Conservation (phyloP, 2,888 invertebrate genomes). For the Lycocerus yunnanus region DNA sequence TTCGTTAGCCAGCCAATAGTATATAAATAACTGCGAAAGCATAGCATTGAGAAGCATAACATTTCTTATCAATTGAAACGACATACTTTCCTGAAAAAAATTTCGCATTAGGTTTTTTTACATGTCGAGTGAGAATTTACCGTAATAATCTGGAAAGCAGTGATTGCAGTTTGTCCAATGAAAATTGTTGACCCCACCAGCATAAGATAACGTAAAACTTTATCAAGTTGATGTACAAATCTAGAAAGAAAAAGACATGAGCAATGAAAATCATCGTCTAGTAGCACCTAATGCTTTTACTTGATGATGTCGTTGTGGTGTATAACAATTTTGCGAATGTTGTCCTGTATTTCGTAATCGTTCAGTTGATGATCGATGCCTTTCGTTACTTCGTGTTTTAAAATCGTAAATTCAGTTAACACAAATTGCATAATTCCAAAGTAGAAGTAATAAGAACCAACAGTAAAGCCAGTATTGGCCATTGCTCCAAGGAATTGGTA, state of each 20-base stretch:
- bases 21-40: no score
- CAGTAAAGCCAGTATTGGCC: slow-evolving; percentile 25
- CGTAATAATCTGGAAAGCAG: slow-evolving; percentile 39
- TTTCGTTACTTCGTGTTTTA: slow-evolving; percentile 22
- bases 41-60: no score
- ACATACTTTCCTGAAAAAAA: no score
- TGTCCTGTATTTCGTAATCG: neutral
- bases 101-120: no score
- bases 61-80: no score
- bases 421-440: slow-evolving; percentile 33
- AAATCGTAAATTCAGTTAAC: slow-evolving; percentile 32
- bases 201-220: slow-evolving; percentile 38
- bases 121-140: slow-evolving; percentile 12
- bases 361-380: neutral
- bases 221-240: slow-evolving; percentile 18
- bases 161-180: slow-evolving; percentile 38
- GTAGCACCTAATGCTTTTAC: neutral
- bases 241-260: neutral
- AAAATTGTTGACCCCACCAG: slow-evolving; percentile 41
- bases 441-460: no score
- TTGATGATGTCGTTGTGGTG: neutral
- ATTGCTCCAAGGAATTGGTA: slow-evolving; percentile 25
- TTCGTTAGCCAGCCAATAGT: neutral
- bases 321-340: no score
- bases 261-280: neutral